phyloP scores from a whole-genome alignment of 2,113 vertebrate genomes.

The Pelobates fuscus region DNA sequence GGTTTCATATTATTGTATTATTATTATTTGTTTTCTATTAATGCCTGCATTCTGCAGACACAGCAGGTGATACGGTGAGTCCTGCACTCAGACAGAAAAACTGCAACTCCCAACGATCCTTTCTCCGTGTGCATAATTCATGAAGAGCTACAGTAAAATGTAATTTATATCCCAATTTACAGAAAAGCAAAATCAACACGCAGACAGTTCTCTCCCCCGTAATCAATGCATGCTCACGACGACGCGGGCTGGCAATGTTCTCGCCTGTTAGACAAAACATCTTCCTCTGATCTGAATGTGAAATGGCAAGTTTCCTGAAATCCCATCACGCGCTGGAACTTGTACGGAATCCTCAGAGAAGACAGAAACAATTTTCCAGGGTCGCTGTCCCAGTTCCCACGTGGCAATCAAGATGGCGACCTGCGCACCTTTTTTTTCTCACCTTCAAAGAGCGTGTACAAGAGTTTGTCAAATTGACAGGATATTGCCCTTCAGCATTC shows the following conservation, averaged over 20 bases:
- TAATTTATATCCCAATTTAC: slow-evolving; percentile 29
- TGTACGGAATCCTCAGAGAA: slow-evolving; percentile 2
- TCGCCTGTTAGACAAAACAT: slow-evolving; percentile 9
- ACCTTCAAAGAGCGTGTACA: slow-evolving; percentile 17
- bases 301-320: not conserved
- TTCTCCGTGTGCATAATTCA: slow-evolving; percentile 39
- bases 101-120: not conserved
- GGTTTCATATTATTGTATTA: too few species aligned
- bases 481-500: slow-evolving; percentile 17
- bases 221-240: slow-evolving; percentile 35
- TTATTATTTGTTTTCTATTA: too few species aligned
- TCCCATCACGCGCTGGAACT: slow-evolving; percentile 6
- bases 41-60: too few species aligned
- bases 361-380: slow-evolving; percentile 15
- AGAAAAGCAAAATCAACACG: slow-evolving; percentile 32
- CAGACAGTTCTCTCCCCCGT: slow-evolving; percentile 11
- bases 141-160: slow-evolving; percentile 24
- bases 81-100: not conserved
- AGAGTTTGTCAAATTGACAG: slow-evolving; percentile 28
- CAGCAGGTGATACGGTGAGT: too few species aligned
- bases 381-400: slow-evolving; percentile 29
- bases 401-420: not conserved
- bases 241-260: slow-evolving; percentile 11
- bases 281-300: not conserved
- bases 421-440: not conserved